A percentile compares a stretch with the other conserved stretches of the same genome.
These are phyloP conservation scores for Babyrousa celebensis DNA, from an alignment of 2,797 vertebrate species.

Conservation along the genomic window DNA sequence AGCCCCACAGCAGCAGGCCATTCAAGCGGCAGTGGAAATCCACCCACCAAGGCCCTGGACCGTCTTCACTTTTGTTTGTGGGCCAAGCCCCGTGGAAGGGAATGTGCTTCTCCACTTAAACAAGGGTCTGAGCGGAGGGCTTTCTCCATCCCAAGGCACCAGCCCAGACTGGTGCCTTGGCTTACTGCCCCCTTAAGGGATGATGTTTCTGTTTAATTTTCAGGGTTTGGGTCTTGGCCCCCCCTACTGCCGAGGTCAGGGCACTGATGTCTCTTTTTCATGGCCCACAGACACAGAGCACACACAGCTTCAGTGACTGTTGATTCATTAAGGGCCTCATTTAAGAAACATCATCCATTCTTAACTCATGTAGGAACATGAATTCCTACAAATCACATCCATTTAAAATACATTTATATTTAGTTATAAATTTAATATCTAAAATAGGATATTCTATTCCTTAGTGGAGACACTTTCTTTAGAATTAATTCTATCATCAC, in stretches of 20 bases:
- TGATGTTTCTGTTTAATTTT: fast-evolving
- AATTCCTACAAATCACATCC: not conserved
- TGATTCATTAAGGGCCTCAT: fast-evolving
- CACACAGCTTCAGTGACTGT: not conserved
- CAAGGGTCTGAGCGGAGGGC: not conserved
- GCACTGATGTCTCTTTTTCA: not conserved
- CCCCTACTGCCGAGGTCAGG: not conserved
- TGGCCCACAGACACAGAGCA: not conserved
- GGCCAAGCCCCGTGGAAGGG: not conserved
- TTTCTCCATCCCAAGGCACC: too few species aligned
- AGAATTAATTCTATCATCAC: not conserved
- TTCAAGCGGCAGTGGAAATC: not conserved
- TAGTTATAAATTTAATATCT: not conserved
- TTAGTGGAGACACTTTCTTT: not conserved
- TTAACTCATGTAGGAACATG: fast-evolving
- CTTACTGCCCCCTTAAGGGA: not conserved
- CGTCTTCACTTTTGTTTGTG: not conserved
- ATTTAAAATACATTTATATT: not conserved
- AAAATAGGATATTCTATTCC: not conserved
- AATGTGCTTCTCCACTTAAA: not conserved
- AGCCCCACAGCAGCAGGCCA: not conserved
- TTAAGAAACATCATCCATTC: not conserved
- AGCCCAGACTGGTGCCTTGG: not conserved
- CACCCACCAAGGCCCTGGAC: fast-evolving
- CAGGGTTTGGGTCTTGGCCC: not conserved